Conservation (phyloP, 2,113 vertebrate genomes). For the Syngnathus floridae region DNA sequence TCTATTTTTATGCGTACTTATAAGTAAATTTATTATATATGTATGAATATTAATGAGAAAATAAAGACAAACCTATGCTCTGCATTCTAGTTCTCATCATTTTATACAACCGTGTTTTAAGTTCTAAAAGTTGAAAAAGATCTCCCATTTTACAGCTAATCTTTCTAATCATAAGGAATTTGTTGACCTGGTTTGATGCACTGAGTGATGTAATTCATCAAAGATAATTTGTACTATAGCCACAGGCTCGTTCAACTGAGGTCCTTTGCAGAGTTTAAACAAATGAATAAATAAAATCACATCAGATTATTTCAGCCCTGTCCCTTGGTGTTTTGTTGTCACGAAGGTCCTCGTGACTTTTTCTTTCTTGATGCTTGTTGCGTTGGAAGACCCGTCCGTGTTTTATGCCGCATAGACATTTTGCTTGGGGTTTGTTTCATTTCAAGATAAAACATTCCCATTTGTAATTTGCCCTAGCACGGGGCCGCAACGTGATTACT, state of each 20-base stretch:
- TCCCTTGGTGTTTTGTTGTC: slow-evolving; percentile 12
- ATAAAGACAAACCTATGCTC: neutral
- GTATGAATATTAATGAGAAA: neutral
- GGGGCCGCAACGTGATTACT: slow-evolving; percentile 22
- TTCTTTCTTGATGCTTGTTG: neutral
- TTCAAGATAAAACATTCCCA: slow-evolving; percentile 7
- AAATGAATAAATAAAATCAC: slow-evolving; percentile 18
- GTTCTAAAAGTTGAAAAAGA: neutral
- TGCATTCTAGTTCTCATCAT: neutral
- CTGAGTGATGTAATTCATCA: slow-evolving; percentile 1
- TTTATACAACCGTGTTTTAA: neutral
- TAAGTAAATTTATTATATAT: neutral
- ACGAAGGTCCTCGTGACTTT: neutral
- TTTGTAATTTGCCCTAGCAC: slow-evolving; percentile 11
- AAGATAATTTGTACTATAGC: neutral
- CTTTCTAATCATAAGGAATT: neutral
- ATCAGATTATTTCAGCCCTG: slow-evolving; percentile 2
- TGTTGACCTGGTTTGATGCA: neutral
- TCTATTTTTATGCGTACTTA: neutral
- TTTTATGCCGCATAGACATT: neutral
- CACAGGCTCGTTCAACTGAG: neutral
- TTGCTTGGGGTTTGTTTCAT: slow-evolving; percentile 5
- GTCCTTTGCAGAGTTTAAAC: neutral
- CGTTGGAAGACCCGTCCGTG: neutral
- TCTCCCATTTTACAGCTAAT: neutral